These are phyloP conservation scores for Anoncus sp. DNA, from an alignment of 2,888 invertebrate species.

Conservation along the genomic window DNA sequence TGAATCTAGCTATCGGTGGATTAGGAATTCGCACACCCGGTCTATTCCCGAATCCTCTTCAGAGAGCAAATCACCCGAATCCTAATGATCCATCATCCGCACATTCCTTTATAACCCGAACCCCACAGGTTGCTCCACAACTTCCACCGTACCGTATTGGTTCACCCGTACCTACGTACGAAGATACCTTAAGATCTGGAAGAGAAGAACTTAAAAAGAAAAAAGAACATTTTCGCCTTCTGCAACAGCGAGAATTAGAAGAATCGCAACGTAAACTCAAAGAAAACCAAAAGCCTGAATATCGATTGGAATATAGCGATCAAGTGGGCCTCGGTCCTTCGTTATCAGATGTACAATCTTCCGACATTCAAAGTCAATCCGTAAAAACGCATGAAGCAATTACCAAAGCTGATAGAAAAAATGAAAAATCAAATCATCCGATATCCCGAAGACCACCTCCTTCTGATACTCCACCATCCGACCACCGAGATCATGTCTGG, in stretches of 20 bases:
- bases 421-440: too few relatives aligned
- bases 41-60: slow-evolving; percentile 3
- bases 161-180: slow-evolving; percentile 2
- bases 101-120: background rate
- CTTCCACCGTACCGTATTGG: background rate
- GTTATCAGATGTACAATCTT: slow-evolving; percentile 17
- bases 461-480: too few relatives aligned
- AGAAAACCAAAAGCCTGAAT: slow-evolving; percentile 1
- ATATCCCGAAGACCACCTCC: too few relatives aligned
- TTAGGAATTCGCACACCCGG: slow-evolving; percentile 3
- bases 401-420: too few relatives aligned
- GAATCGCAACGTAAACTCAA: slow-evolving; percentile 2
- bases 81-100: background rate
- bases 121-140: background rate
- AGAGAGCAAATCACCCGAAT: slow-evolving; percentile 4
- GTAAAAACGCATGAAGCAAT: too few relatives aligned
- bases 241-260: slow-evolving; percentile 5
- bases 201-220: slow-evolving; percentile 4
- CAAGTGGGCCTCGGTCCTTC: slow-evolving; percentile 12
- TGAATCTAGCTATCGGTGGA: slow-evolving; percentile 1
- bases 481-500: too few relatives aligned
- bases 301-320: slow-evolving; percentile 29
- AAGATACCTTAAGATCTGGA: slow-evolving; percentile 4
- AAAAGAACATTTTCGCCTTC: slow-evolving; percentile 2
- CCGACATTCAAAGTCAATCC: slow-evolving; percentile 5